phyloP scores from a whole-genome alignment of 2,888 invertebrate genomes.

The Drosophila aldrichi region DNA sequence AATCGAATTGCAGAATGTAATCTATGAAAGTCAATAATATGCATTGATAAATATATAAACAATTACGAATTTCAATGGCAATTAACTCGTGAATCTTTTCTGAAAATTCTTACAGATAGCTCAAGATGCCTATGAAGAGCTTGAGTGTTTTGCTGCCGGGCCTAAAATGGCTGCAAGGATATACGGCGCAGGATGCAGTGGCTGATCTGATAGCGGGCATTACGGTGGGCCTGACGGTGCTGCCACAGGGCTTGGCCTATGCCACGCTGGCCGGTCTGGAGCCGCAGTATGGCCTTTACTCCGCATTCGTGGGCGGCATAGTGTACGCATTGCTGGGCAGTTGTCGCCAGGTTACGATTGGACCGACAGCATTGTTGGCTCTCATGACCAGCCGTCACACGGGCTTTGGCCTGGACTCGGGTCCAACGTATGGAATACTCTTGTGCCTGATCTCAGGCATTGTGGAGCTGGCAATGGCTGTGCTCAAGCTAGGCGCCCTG shows the following conservation, averaged over 20 bases:
- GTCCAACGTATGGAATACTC: constrained; percentile 92
- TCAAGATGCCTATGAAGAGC: constrained; percentile 50
- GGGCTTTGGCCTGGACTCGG: constrained; percentile 83
- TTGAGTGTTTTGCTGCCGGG: constrained; percentile 80
- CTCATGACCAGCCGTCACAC: constrained; percentile 92
- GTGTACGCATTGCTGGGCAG: constrained; percentile 96
- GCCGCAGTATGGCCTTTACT: constrained; percentile 97
- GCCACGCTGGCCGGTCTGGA: constrained; percentile 94
- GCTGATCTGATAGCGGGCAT: constrained; percentile 96
- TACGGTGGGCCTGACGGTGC: constrained; percentile 93
- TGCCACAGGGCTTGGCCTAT: constrained; percentile 97
- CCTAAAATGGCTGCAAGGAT: constrained; percentile 90
- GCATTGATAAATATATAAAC: background rate
- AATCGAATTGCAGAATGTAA: too few relatives aligned
- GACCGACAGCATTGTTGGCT: constrained; percentile 96
- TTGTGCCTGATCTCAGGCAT: constrained; percentile 93
- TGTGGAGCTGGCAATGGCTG: constrained; percentile 92
- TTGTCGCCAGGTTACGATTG: constrained; percentile 94
- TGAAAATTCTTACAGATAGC: constrained; percentile 12
- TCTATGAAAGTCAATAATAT: too few relatives aligned
- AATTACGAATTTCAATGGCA: background rate
- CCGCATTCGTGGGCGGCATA: constrained; percentile 97
- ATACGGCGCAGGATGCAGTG: constrained; percentile 91
- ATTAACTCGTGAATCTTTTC: background rate
- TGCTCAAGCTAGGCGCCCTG: constrained; percentile 93